phyloP scores from a whole-genome alignment of 2,113 vertebrate species.

The Leptobrachium leishanense region DNA sequence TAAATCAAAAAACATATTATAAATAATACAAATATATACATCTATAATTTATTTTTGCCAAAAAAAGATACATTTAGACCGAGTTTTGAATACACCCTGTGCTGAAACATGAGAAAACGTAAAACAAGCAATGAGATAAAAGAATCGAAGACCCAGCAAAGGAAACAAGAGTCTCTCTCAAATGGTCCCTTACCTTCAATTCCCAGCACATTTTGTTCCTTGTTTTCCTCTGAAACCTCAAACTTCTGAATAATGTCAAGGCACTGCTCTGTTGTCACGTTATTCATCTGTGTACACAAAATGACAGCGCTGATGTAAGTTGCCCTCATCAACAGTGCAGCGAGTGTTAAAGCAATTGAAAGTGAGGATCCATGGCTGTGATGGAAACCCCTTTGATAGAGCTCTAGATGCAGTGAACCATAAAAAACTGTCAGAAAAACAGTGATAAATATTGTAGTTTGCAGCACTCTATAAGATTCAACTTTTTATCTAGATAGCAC shows the following conservation, averaged over 20 bases:
- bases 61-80: neutral
- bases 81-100: neutral
- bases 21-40: no score
- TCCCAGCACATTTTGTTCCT: slow-evolving; percentile 81
- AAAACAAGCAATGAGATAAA: neutral
- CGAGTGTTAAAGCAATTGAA: slow-evolving; percentile 40
- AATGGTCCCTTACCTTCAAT: slow-evolving; percentile 82
- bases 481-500: slow-evolving; percentile 13
- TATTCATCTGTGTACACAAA: slow-evolving; percentile 79
- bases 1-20: no score
- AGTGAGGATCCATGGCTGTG: slow-evolving; percentile 19
- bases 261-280: slow-evolving; percentile 85
- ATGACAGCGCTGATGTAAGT: slow-evolving; percentile 27
- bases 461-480: slow-evolving; percentile 19
- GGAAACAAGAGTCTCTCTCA: no score
- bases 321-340: slow-evolving; percentile 20
- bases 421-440: slow-evolving; percentile 36
- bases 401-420: slow-evolving; percentile 22
- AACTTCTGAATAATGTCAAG: slow-evolving; percentile 92
- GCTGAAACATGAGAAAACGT: neutral
- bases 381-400: slow-evolving; percentile 39
- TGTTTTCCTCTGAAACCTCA: slow-evolving; percentile 90
- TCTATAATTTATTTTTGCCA: neutral
- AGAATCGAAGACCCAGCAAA: neutral
- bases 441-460: slow-evolving; percentile 33